Evolutionary conservation across 53 echinoderm and acorn worm species (phyloP), one percentile per base, ranked within the genome.

Genomic region (Apostichopus leukothele): DNA sequence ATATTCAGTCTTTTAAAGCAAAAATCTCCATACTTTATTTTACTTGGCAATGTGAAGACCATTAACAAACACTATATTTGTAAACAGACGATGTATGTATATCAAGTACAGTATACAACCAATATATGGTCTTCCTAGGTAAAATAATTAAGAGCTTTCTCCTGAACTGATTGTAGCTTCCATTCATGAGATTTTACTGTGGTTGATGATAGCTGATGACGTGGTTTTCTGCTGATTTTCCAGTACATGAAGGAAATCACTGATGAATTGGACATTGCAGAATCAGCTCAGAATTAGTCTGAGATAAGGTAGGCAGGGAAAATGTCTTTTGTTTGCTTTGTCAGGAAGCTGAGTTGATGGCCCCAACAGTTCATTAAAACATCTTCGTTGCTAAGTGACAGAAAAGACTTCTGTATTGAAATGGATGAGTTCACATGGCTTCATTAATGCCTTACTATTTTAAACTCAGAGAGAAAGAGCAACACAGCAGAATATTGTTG

Each of bases 321-420:
- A 63, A 63, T 16, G 12, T 39, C 51, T 51, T 25, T 51, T 50
- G 77, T 51, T 77, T 77, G 77, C 77, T 50, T 77, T 77, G 77
- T 77, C 52, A 77, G 77, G 77, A 63, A 63, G 63, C 63, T 13
- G 63, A 63, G 63, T 16, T 63, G 63, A 63, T 63, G 63, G 63
- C 77, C 52, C 50, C 13, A 50, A 16, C 51, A 77, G 50, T 77
- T 77, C 52, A 77, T 77, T 77, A 77, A 77, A 77, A 77, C 51
- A 77, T 50, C 51, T 27, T 77, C 16, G 77, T 77, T 77, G 77
- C 77, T 77, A 77, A 51, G 77, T 51, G 52, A 77, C 77, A 77
- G 52, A 39, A 7, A 77, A 75, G 52, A 16, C 50, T 51, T 25
- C 10, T 11, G 6, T 6, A 14, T 77, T 39, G 52, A 77, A 77